Evolutionary conservation across 2,888 invertebrate genomes (phyloP).

Genomic region (Euplagia quadripunctaria): DNA sequence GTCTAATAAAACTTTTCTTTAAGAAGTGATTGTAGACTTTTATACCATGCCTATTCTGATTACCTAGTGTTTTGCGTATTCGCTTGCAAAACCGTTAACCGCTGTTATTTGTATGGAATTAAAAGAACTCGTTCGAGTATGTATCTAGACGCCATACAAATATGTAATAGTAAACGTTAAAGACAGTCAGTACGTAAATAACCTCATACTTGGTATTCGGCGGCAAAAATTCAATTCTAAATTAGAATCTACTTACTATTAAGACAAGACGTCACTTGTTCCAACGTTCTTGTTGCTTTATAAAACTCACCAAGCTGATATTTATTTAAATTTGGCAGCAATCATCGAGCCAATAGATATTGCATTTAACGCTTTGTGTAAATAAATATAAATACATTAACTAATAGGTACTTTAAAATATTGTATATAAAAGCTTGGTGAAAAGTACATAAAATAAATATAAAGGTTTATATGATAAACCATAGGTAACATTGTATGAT

Average conservation of each 20-base stretch:
- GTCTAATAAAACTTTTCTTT: neutral
- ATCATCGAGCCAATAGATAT: slow-evolving; percentile 52
- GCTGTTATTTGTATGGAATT: no score
- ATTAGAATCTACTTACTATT: neutral
- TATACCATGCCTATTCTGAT: neutral
- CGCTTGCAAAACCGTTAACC: no score
- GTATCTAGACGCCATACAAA: no score
- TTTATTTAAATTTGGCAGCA: slow-evolving; percentile 29
- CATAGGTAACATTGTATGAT: slow-evolving; percentile 70
- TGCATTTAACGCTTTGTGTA: slow-evolving; percentile 71
- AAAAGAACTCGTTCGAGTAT: no score
- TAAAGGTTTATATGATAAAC: slow-evolving; percentile 82
- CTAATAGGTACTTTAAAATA: slow-evolving; percentile 53
- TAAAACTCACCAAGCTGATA: slow-evolving; percentile 45
- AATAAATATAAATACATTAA: slow-evolving; percentile 56
- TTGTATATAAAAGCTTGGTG: slow-evolving; percentile 74
- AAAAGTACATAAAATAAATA: slow-evolving; percentile 68
- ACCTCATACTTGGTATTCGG: no score
- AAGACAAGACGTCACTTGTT: neutral
- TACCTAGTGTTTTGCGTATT: neutral
- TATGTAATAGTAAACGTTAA: no score
- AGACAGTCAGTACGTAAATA: no score
- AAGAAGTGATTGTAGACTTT: neutral
- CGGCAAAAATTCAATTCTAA: neutral
- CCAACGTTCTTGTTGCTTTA: neutral